Conservation (phyloP, 2,113 vertebrate genomes). For the Enhydra lutris region DNA sequence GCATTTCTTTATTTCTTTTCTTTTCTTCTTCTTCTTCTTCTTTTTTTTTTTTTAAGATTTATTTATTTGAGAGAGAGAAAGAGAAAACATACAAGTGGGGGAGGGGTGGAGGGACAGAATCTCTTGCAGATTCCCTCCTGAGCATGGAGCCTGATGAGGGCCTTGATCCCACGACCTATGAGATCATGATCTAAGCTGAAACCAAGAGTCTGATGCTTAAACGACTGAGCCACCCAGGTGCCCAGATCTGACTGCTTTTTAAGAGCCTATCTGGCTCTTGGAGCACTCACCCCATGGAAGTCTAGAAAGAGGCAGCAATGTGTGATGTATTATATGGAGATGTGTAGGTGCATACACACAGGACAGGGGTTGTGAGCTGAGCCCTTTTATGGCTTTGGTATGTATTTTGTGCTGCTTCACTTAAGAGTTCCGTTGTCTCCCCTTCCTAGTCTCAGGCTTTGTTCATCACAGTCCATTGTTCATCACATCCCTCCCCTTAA, state of each 20-base stretch:
- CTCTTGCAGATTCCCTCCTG: not conserved
- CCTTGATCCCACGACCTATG: not conserved
- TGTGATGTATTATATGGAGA: not conserved
- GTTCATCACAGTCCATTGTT: not conserved
- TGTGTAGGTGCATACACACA: not conserved
- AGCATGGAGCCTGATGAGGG: not conserved
- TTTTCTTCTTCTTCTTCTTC: no score
- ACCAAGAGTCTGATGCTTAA: not conserved
- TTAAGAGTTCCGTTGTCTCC: not conserved
- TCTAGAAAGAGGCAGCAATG: not conserved
- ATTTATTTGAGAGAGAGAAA: not conserved
- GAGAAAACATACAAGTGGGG: not conserved
- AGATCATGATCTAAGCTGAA: not conserved
- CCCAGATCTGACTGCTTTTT: not conserved
- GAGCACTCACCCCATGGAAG: not conserved
- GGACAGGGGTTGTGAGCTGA: not conserved
- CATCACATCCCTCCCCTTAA: not conserved
- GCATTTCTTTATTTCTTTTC: no score
- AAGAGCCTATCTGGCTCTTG: not conserved
- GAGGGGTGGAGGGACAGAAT: not conserved
- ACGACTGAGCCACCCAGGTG: not conserved
- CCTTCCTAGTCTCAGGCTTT: not conserved
- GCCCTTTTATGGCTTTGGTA: not conserved
- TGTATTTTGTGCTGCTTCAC: not conserved
- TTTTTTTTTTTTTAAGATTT: not conserved